A percentile compares a stretch with the other conserved stretches of the same genome.
phyloP scores from a whole-genome alignment of 2,888 invertebrate species.

The Hipparchia semele region DNA sequence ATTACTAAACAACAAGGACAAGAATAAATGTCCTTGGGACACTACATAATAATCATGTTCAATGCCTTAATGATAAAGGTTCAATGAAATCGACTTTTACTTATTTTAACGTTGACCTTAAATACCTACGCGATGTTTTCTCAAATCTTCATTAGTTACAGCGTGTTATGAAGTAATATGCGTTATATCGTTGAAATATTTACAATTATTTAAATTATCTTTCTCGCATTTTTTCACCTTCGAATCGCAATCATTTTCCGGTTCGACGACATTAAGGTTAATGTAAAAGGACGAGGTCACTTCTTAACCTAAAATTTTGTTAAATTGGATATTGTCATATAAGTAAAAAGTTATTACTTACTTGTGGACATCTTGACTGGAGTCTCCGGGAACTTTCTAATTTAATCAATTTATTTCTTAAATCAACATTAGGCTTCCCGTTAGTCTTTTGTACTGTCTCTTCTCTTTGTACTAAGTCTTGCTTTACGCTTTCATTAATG shows the following conservation, averaged over 20 bases:
- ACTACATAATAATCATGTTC: too few relatives aligned
- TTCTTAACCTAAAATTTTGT: constrained; percentile 19
- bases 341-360: constrained; percentile 52
- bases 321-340: neutral
- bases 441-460: constrained; percentile 67
- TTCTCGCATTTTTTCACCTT: constrained; percentile 24
- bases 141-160: neutral
- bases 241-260: constrained; percentile 28
- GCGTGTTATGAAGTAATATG: neutral
- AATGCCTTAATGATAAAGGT: too few relatives aligned
- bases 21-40: too few relatives aligned
- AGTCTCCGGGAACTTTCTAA: constrained; percentile 66
- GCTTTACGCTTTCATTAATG: constrained; percentile 53
- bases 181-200: constrained; percentile 4
- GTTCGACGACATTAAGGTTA: constrained; percentile 26
- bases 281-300: constrained; percentile 29
- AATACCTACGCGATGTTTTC: neutral
- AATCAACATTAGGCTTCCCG: constrained; percentile 74
- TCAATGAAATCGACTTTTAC: neutral
- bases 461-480: constrained; percentile 68
- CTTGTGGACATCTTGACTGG: constrained; percentile 72
- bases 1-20: too few relatives aligned
- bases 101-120: neutral
- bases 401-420: constrained; percentile 69
- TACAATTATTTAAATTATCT: constrained; percentile 12